Evolutionary conservation across 2,113 vertebrate species (phyloP).

Genomic region (Dolichotis patagonum): DNA sequence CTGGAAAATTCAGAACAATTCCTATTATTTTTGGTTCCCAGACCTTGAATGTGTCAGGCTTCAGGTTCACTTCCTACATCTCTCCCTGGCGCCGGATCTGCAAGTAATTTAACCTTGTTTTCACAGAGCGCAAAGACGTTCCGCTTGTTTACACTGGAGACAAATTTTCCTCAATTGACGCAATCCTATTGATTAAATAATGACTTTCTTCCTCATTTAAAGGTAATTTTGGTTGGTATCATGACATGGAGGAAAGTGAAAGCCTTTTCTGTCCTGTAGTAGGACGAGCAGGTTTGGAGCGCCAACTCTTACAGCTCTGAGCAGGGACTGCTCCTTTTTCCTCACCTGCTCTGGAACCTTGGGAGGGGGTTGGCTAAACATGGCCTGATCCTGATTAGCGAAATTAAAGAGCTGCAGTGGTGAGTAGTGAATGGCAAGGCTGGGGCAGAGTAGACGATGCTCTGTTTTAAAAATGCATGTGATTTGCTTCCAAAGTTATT

Average conservation of each 20-base stretch:
- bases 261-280: conserved; percentile 80
- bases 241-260: conserved; percentile 81
- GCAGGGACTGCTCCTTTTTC: conserved; percentile 67
- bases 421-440: conserved; percentile 28
- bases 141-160: conserved; percentile 92
- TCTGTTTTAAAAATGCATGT: conserved; percentile 54
- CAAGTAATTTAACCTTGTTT: conserved; percentile 91
- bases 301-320: conserved; percentile 44
- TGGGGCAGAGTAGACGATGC: conserved; percentile 2
- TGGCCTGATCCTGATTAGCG: conserved; percentile 59
- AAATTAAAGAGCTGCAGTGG: conserved; percentile 68
- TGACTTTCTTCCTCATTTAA: conserved; percentile 92
- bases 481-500: conserved; percentile 55
- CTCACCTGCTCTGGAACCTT: conserved; percentile 71
- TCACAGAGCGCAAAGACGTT: conserved; percentile 86
- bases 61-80: conserved; percentile 84
- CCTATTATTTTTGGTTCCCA: conserved; percentile 82
- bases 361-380: conserved; percentile 38
- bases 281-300: conserved; percentile 78
- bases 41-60: conserved; percentile 83
- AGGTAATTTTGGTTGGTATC: conserved; percentile 88
- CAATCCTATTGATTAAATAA: conserved; percentile 96
- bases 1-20: conserved; percentile 83
- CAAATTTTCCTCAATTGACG: conserved; percentile 92
- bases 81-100: conserved; percentile 85